Conservation (phyloP, 2,113 vertebrate genomes). For the Craseonycteris thonglongyai region DNA sequence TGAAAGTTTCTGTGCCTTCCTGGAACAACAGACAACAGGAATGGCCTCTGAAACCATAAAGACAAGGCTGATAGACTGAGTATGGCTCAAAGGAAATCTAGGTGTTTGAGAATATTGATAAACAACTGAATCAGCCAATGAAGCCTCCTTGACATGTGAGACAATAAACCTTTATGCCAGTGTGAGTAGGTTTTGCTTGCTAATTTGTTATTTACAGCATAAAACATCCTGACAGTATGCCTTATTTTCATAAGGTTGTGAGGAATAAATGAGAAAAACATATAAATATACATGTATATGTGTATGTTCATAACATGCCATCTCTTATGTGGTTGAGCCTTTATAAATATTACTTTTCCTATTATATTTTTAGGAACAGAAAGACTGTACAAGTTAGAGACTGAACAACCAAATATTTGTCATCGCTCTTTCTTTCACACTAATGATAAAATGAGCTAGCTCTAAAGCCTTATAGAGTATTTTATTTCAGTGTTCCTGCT, state of each 20-base stretch:
- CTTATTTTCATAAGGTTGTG: background rate
- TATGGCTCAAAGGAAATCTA: background rate
- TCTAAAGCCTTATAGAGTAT: background rate
- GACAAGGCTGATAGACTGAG: background rate
- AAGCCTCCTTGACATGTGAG: background rate
- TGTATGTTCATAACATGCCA: background rate
- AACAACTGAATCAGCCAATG: background rate
- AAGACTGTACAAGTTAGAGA: background rate
- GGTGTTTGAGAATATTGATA: background rate
- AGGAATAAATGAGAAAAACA: background rate
- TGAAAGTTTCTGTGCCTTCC: background rate
- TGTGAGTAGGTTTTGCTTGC: background rate
- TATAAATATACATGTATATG: background rate
- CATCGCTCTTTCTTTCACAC: slow-evolving; percentile 32
- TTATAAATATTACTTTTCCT: background rate
- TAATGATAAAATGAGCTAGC: background rate
- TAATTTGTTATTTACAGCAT: background rate
- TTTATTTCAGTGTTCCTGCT: slow-evolving; percentile 17
- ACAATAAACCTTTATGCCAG: background rate
- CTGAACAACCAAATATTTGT: background rate
- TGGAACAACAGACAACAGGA: background rate
- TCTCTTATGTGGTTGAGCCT: background rate
- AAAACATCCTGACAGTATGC: background rate
- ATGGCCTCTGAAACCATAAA: background rate
- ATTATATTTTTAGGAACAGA: background rate